Evolutionary conservation across 2,888 invertebrate species (phyloP).

Genomic region (Brachypalpus laphriformis): DNA sequence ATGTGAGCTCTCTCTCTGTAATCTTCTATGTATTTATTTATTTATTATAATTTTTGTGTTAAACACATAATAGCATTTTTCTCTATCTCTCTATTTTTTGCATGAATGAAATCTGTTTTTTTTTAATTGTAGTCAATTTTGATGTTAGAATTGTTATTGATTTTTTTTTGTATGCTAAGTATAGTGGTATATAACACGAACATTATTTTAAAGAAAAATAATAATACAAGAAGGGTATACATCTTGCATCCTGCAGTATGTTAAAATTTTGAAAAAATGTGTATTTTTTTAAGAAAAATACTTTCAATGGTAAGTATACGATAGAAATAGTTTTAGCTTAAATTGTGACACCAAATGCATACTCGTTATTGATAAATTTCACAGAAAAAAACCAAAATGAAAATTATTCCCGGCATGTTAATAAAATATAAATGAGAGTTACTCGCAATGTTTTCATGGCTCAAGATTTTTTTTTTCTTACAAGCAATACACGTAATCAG

Average conservation of each 20-base stretch:
- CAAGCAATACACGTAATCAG: neutral
- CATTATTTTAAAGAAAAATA: constrained; percentile 1
- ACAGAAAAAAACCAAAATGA: constrained; percentile 10
- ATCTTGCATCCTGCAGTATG: constrained; percentile 41
- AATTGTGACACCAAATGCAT: constrained; percentile 31
- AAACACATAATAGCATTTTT: constrained; percentile 13
- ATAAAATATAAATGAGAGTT: neutral
- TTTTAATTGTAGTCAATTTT: constrained; percentile 36
- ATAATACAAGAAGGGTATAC: neutral
- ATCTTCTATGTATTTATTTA: neutral
- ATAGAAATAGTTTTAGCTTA: constrained; percentile 42
- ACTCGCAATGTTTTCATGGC: constrained; percentile 31
- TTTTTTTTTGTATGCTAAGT: constrained; percentile 39
- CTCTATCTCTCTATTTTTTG: constrained; percentile 29
- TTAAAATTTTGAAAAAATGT: constrained; percentile 20
- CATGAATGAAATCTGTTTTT: constrained; percentile 29
- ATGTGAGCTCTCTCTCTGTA: neutral
- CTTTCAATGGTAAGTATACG: constrained; percentile 68
- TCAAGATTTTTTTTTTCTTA: constrained; percentile 8
- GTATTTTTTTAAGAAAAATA: constrained; percentile 53
- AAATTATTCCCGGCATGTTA: constrained; percentile 29
- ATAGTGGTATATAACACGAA: constrained; percentile 18
- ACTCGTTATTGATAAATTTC: constrained; percentile 8
- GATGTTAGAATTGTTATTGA: constrained; percentile 33
- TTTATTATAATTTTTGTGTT: constrained; percentile 18